Percentiles rank a stretch among this genome's conserved stretches.
These are phyloP conservation scores for Rhinolophus ferrumequinum DNA, from an alignment of 2,113 vertebrate species.

Conservation along the genomic window DNA sequence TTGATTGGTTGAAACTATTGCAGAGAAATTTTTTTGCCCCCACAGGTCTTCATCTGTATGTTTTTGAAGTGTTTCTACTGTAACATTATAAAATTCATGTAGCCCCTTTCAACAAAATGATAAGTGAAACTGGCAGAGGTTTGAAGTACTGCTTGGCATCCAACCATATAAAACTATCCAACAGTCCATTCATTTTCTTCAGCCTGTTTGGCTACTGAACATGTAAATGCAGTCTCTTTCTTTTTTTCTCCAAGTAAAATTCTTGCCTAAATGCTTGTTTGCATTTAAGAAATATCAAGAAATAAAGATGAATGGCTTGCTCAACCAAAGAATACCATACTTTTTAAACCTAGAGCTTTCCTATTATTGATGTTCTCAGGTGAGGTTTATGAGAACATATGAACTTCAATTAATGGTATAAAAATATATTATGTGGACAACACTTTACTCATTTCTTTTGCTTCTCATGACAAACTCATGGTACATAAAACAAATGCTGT, in stretches of 20 bases:
- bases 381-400: background rate
- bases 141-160: background rate
- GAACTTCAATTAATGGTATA: background rate
- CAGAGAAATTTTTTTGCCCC: background rate
- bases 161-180: background rate
- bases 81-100: background rate
- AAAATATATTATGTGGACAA: background rate
- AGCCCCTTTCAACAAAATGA: background rate
- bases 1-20: background rate
- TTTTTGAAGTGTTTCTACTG: background rate
- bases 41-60: background rate
- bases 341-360: constrained; percentile 27
- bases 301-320: background rate
- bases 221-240: background rate
- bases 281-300: background rate
- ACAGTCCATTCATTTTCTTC: background rate
- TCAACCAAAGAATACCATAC: background rate
- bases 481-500: background rate
- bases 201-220: background rate
- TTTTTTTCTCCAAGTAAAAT: constrained; percentile 16
- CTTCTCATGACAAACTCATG: background rate
- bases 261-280: constrained; percentile 1
- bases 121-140: background rate
- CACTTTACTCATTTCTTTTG: background rate
- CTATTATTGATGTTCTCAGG: background rate